phyloP scores from a whole-genome alignment of 2,113 vertebrate genomes.

The Triplophysa siluroides region DNA sequence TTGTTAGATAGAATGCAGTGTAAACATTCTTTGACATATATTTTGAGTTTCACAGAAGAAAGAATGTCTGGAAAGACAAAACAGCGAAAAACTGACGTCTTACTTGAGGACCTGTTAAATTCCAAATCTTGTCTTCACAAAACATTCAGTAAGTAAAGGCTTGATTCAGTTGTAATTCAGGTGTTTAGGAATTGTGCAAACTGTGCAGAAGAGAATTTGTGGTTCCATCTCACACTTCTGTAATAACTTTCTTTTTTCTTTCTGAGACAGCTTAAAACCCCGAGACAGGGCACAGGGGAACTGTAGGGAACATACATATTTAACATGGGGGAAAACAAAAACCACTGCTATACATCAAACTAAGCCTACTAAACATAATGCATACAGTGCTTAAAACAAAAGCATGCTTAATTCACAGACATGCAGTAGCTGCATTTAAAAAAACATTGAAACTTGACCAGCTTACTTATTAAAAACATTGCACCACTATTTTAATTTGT shows the following conservation, averaged over 20 bases:
- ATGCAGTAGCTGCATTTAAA: not conserved
- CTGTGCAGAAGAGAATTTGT: not conserved
- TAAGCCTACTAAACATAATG: conserved; percentile 17
- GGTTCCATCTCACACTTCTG: not conserved
- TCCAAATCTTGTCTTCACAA: not conserved
- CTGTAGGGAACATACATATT: not conserved
- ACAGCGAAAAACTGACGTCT: no score
- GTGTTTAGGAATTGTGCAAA: not conserved
- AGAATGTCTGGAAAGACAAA: no score
- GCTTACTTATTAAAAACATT: not conserved
- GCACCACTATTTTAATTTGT: no score
- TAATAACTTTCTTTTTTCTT: conserved; percentile 5
- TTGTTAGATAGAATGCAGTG: no score
- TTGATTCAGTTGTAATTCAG: not conserved
- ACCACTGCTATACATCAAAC: not conserved
- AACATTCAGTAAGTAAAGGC: not conserved
- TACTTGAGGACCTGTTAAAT: not conserved
- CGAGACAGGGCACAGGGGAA: not conserved
- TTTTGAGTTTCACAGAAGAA: no score
- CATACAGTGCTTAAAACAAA: conserved; percentile 5
- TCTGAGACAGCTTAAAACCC: conserved; percentile 24
- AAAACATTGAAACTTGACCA: not conserved
- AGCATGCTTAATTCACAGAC: not conserved
- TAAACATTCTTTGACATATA: no score
- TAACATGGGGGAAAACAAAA: not conserved